Conservation (phyloP, 1,140 invertebrate genomes). For the Oppia nitens region DNA sequence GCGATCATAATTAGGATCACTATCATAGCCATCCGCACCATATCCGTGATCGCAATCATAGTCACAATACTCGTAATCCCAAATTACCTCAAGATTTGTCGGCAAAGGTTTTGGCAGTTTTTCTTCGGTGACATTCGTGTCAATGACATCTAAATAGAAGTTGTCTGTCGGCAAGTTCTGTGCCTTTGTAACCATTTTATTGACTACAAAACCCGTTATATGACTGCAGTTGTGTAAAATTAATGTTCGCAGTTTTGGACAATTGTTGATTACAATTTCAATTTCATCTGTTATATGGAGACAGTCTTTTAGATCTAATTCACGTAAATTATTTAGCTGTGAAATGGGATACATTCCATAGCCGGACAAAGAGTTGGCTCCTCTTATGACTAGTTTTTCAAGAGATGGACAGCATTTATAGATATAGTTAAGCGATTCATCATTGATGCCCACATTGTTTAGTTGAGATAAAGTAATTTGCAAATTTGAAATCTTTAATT, state of each 20-base stretch:
- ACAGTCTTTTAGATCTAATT: not conserved
- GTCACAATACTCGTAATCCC: not conserved
- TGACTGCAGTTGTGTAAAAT: not conserved
- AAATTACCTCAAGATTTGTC: not conserved
- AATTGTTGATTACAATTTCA: not conserved
- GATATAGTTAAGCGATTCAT: not conserved
- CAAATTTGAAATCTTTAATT: not conserved
- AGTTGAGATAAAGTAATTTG: not conserved
- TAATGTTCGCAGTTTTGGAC: not conserved
- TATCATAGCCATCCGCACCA: not conserved
- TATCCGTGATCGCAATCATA: not conserved
- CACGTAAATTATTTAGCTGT: not conserved
- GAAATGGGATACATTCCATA: not conserved
- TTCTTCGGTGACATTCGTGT: not conserved
- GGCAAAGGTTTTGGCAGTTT: not conserved
- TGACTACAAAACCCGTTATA: not conserved
- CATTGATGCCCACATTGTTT: not conserved
- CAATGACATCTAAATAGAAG: not conserved
- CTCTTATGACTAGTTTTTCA: not conserved
- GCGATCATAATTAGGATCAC: not conserved
- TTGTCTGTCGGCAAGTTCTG: not conserved
- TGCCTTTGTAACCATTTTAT: not conserved
- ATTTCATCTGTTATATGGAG: not conserved
- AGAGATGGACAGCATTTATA: not conserved
- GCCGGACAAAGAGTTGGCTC: not conserved